A percentile compares a stretch with the other conserved stretches of the same genome.
phyloP scores from a whole-genome alignment of 2,888 invertebrate genomes.

The Drosophila crucigera region DNA sequence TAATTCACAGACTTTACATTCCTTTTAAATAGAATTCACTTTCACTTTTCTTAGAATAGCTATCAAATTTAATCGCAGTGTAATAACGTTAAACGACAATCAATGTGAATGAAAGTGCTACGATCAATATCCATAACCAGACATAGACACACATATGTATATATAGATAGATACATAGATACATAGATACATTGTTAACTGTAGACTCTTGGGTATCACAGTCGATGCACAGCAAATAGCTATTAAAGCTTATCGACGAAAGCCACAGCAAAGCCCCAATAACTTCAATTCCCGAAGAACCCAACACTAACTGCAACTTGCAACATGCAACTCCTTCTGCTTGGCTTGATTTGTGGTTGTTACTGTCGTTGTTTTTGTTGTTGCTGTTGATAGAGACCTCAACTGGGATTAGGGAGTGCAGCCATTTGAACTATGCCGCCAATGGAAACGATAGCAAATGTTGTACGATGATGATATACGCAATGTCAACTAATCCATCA shows the following conservation, averaged over 20 bases:
- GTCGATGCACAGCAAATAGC: conserved; percentile 60
- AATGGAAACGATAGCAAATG: conserved; percentile 30
- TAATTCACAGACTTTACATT: too few relatives aligned
- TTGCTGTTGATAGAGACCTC: conserved; percentile 82
- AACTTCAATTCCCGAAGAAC: conserved; percentile 45
- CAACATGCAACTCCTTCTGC: conserved; percentile 1
- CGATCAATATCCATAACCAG: conserved; percentile 12
- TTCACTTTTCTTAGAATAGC: background rate
- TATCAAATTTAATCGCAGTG: conserved; percentile 5
- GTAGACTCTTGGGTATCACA: conserved; percentile 30
- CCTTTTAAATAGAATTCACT: too few relatives aligned
- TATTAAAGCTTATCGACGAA: conserved; percentile 71
- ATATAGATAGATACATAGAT: background rate
- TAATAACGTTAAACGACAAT: conserved; percentile 4
- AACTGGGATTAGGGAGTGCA: conserved; percentile 83
- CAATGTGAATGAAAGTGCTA: conserved; percentile 29
- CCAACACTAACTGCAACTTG: conserved; percentile 22
- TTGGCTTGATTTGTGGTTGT: background rate
- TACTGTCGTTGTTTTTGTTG: conserved; percentile 23
- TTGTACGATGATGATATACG: conserved; percentile 6
- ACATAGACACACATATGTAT: background rate
- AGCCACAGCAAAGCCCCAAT: conserved; percentile 46
- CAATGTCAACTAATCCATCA: conserved; percentile 71
- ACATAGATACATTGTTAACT: conserved; percentile 4
- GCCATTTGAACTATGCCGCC: conserved; percentile 69